A percentile compares a stretch with the other conserved stretches of the same genome.
Evolutionary conservation across 1,140 invertebrate genomes (phyloP).

Genomic region (Chironomus tepperi): DNA sequence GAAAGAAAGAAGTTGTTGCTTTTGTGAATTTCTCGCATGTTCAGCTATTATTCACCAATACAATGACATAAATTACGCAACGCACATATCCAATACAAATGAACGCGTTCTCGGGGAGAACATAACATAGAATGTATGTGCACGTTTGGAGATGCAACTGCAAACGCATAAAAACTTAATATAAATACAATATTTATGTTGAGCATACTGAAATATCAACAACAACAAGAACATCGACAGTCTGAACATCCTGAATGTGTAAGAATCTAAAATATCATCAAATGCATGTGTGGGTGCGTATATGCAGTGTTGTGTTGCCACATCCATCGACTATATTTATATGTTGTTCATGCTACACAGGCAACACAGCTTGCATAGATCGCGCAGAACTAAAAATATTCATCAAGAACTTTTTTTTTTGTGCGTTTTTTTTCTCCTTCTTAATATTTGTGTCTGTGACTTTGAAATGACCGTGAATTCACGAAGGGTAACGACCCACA

Average conservation of each 20-base stretch:
- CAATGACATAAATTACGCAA: neutral
- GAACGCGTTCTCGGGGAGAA: neutral
- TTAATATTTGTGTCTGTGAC: neutral
- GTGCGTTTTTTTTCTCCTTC: conserved; percentile 18
- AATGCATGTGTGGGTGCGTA: conserved; percentile 4
- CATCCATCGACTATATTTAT: neutral
- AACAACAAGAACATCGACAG: too few species aligned
- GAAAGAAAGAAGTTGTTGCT: neutral
- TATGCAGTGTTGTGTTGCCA: neutral
- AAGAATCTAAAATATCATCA: neutral
- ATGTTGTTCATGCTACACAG: neutral
- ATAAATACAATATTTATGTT: neutral
- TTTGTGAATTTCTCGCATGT: conserved; percentile 12
- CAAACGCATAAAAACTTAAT: neutral
- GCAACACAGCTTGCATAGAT: neutral
- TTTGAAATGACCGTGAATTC: conserved; percentile 23
- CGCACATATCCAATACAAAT: conserved; percentile 3
- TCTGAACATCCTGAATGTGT: neutral
- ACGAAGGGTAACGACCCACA: conserved; percentile 12
- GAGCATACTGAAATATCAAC: neutral
- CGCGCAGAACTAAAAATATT: conserved; percentile 19
- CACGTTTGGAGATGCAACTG: neutral
- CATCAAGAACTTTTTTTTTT: conserved; percentile 6
- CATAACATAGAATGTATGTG: neutral
- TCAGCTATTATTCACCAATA: neutral